These are phyloP conservation scores for Talpa occidentalis DNA, from an alignment of 2,113 vertebrate genomes.

Conservation along the genomic window DNA sequence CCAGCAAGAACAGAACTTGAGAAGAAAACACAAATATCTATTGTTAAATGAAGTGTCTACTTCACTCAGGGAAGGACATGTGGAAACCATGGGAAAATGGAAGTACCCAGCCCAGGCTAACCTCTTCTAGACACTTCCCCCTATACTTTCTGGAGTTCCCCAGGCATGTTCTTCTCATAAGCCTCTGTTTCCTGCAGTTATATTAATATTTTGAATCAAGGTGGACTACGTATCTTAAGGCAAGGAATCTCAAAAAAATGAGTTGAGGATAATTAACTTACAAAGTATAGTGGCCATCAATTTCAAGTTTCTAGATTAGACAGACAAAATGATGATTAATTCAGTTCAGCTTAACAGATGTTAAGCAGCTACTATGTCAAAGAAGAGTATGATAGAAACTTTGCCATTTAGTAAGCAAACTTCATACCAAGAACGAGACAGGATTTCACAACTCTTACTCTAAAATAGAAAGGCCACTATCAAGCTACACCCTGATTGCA, in stretches of 20 bases:
- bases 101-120: neutral
- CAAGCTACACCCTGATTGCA: neutral
- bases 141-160: conserved; percentile 70
- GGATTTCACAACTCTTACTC: neutral
- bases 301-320: conserved; percentile 38
- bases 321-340: neutral
- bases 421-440: neutral
- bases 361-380: neutral
- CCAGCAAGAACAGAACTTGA: neutral
- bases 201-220: conserved; percentile 19
- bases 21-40: neutral
- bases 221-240: conserved; percentile 5
- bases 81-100: conserved; percentile 39
- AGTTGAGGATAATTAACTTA: conserved; percentile 48
- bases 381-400: neutral
- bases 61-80: neutral
- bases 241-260: conserved; percentile 62
- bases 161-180: conserved; percentile 8
- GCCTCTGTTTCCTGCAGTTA: conserved; percentile 57
- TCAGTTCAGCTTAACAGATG: neutral
- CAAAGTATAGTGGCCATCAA: neutral
- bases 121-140: conserved; percentile 52
- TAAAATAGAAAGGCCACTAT: neutral
- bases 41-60: conserved; percentile 19
- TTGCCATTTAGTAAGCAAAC: neutral